phyloP scores from a whole-genome alignment of 2,888 invertebrate species.

The Aelia acuminata region DNA sequence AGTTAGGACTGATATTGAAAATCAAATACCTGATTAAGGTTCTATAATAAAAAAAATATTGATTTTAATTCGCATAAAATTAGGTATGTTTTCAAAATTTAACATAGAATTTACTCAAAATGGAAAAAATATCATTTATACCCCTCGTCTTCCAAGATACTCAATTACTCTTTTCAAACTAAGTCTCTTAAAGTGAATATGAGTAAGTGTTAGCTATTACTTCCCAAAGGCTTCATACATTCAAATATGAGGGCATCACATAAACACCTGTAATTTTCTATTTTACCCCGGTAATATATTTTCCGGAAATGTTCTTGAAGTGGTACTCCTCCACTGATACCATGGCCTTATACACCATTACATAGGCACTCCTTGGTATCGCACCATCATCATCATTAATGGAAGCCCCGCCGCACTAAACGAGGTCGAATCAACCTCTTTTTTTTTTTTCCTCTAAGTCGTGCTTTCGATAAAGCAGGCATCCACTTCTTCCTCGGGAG shows the following conservation, averaged over 20 bases:
- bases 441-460: not conserved
- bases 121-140: too few species aligned
- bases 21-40: too few species aligned
- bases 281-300: not conserved
- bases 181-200: not conserved
- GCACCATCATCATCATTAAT: slow-evolving; percentile 4
- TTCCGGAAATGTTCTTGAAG: not conserved
- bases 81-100: too few species aligned
- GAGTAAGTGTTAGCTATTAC: not conserved
- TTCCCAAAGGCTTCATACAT: not conserved
- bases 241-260: not conserved
- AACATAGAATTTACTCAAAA: too few species aligned
- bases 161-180: too few species aligned
- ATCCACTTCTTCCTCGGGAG: slow-evolving; percentile 1
- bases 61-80: too few species aligned
- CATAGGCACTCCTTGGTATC: not conserved
- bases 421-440: not conserved
- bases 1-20: too few species aligned
- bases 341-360: not conserved
- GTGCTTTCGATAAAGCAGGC: slow-evolving; percentile 36
- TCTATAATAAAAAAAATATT: too few species aligned
- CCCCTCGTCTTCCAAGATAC: too few species aligned
- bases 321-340: not conserved
- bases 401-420: slow-evolving; percentile 5
- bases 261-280: not conserved